Conservation (phyloP, 2,113 vertebrate species). For the Macaca nemestrina region DNA sequence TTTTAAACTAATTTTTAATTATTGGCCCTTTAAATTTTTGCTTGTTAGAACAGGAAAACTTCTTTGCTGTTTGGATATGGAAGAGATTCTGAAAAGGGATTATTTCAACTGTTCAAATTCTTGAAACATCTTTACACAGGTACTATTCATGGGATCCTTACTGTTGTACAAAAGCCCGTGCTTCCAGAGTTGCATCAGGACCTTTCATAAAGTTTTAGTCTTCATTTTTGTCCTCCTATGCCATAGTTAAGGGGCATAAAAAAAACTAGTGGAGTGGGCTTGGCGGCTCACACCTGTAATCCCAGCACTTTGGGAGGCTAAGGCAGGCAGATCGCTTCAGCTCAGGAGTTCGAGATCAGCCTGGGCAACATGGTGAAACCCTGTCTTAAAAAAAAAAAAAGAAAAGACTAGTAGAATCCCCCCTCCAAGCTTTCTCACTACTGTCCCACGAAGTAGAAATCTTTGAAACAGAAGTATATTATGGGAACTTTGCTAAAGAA, state of each 20-base stretch:
- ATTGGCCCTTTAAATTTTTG: background rate
- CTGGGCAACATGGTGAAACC: too few species aligned
- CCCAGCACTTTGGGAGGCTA: too few species aligned
- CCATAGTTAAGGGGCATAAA: background rate
- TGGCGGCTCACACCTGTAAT: too few species aligned
- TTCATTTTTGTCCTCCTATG: background rate
- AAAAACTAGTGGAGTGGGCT: background rate
- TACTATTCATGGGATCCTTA: background rate
- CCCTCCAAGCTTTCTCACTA: background rate
- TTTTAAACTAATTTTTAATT: background rate
- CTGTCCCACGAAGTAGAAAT: background rate
- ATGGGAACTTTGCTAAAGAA: background rate
- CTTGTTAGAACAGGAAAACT: background rate
- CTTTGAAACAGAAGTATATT: background rate
- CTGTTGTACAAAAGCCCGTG: background rate
- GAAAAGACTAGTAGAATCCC: background rate
- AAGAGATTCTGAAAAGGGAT: background rate
- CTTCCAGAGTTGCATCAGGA: background rate
- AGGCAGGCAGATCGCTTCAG: too few species aligned
- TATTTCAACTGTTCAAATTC: background rate
- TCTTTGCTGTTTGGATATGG: background rate
- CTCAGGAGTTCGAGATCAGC: too few species aligned
- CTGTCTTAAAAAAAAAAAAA: background rate
- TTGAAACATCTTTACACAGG: background rate
- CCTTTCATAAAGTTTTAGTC: background rate